These are phyloP conservation scores for Apistogramma diplotaenia DNA, from an alignment of 2,113 vertebrate genomes.

Conservation along the genomic window DNA sequence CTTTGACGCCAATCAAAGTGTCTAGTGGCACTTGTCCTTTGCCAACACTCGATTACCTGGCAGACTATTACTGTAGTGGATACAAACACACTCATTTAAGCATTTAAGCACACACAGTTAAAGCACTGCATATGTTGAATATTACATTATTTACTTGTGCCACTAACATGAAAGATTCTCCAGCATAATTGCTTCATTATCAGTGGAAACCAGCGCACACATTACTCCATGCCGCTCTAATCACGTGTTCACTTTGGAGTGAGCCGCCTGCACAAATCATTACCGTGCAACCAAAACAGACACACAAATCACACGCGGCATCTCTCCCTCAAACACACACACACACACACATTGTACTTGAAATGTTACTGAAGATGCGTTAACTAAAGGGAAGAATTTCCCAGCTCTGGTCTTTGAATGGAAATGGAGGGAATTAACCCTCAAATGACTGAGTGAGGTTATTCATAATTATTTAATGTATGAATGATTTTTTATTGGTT, in stretches of 20 bases:
- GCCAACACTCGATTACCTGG: slow-evolving; percentile 50
- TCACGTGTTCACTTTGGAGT: slow-evolving; percentile 6
- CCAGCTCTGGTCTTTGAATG: neutral
- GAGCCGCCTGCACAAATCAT: neutral
- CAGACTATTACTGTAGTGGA: slow-evolving; percentile 22
- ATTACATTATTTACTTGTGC: slow-evolving; percentile 23
- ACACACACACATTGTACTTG: neutral
- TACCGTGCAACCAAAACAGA: neutral
- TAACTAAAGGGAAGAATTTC: slow-evolving; percentile 6
- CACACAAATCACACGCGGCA: neutral
- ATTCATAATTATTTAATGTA: neutral
- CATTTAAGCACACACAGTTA: neutral
- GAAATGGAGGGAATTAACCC: neutral
- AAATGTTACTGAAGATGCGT: slow-evolving; percentile 13
- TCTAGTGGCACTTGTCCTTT: slow-evolving; percentile 39
- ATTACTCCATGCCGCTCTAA: slow-evolving; percentile 23
- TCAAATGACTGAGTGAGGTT: neutral
- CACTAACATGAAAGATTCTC: slow-evolving; percentile 14
- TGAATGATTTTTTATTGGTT: neutral
- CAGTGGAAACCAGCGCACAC: slow-evolving; percentile 38
- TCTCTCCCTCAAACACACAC: neutral
- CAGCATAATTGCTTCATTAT: slow-evolving; percentile 53
- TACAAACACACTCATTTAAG: slow-evolving; percentile 18
- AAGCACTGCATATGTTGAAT: neutral
- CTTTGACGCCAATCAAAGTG: slow-evolving; percentile 39